Percentiles rank a stretch among this genome's conserved stretches.
These are phyloP conservation scores for Podotricha telesiphe DNA, from an alignment of 2,888 invertebrate genomes.

Conservation along the genomic window DNA sequence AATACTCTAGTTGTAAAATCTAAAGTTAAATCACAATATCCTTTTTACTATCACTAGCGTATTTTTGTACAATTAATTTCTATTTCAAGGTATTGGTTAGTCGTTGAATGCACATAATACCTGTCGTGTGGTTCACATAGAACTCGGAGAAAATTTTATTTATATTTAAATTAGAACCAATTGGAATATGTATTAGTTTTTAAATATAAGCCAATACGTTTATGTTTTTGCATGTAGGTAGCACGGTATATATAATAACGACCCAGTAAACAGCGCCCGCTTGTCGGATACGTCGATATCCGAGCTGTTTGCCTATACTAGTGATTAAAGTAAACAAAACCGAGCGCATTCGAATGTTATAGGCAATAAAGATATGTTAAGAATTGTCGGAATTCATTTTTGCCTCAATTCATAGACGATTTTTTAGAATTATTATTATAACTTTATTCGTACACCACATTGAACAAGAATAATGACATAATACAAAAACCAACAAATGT, in stretches of 20 bases:
- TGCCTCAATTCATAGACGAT: background rate
- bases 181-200: background rate
- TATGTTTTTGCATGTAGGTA: constrained; percentile 8
- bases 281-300: constrained; percentile 39
- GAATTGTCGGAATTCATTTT: constrained; percentile 30
- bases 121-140: too few relatives aligned
- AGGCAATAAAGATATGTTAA: constrained; percentile 40
- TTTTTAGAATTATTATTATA: too few relatives aligned
- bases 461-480: too few relatives aligned
- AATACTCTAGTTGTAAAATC: too few relatives aligned
- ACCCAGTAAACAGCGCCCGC: constrained; percentile 30
- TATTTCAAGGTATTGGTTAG: too few relatives aligned
- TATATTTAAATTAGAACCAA: background rate
- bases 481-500: too few relatives aligned
- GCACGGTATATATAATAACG: constrained; percentile 28
- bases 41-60: too few relatives aligned
- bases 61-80: too few relatives aligned
- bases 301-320: constrained; percentile 52
- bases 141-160: too few relatives aligned
- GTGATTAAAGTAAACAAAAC: constrained; percentile 63
- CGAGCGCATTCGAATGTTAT: constrained; percentile 51
- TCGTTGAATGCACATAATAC: too few relatives aligned
- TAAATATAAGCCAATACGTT: background rate
- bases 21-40: too few relatives aligned
- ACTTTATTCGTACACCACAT: too few relatives aligned